Conservation (phyloP, 1,140 invertebrate species). For the Drosophila takahashii region DNA sequence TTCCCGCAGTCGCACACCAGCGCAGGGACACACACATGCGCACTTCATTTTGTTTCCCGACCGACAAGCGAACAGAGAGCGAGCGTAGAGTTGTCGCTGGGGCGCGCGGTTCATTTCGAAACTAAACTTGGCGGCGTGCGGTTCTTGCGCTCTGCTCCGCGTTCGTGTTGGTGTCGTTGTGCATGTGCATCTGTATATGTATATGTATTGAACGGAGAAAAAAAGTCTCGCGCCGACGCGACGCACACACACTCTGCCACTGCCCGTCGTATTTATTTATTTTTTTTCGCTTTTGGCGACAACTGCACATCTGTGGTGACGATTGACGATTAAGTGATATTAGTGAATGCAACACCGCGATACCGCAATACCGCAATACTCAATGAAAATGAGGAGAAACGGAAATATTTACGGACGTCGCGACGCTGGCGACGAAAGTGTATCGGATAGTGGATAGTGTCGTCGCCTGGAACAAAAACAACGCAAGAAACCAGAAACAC, state of each 20-base stretch:
- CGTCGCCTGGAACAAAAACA: constrained; percentile 63
- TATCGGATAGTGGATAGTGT: constrained; percentile 37
- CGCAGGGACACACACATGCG: constrained; percentile 56
- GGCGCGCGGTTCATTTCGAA: constrained; percentile 52
- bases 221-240: constrained; percentile 44
- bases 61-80: no score
- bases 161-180: constrained; percentile 1
- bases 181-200: not conserved
- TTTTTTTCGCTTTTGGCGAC: constrained; percentile 1
- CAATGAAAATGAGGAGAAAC: constrained; percentile 29
- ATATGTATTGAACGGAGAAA: constrained; percentile 18
- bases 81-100: constrained; percentile 63
- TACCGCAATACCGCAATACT: constrained; percentile 11
- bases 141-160: constrained; percentile 26
- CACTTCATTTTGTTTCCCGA: constrained; percentile 73
- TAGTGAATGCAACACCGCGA: constrained; percentile 24
- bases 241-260: constrained; percentile 30
- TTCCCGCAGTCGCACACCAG: constrained; percentile 13
- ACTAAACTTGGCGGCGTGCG: constrained; percentile 62
- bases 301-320: constrained; percentile 6
- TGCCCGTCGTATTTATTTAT: constrained; percentile 17
- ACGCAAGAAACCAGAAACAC: constrained; percentile 56
- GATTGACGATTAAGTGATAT: constrained; percentile 6
- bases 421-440: constrained; percentile 50
- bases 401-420: constrained; percentile 10